Evolutionary conservation across 2,113 vertebrate genomes (phyloP), one percentile per base, ranked within the genome.

Genomic region (Rallus limicola): DNA sequence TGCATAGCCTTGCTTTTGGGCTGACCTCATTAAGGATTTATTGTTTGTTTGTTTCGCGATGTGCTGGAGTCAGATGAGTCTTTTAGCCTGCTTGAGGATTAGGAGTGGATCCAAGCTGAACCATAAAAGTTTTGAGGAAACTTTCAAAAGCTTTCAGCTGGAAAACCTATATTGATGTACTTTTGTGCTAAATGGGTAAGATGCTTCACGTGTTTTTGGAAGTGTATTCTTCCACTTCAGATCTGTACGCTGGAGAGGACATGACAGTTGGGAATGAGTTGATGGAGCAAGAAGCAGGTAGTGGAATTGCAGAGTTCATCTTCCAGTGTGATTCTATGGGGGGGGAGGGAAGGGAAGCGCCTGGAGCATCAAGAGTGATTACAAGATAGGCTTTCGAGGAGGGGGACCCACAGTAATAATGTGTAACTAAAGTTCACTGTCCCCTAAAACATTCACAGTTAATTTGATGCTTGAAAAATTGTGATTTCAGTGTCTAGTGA

Each of bases 391-490:
- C 20, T 85, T 96, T 50, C 65, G 65, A 86, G 87, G 80, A 86
- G 82, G 59, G n/a, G 74, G 44, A 81, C 77, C 26, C 67, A 15
- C 38, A 72, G 65, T 91, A 90, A 78, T 91, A 94, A 83, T 53
- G 40, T 21, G 31, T 72, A 88, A 69, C 77, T 83, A 26, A 82
- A 81, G 86, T 50, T 84, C 68, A 46, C 56, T 50, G 33, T 94
- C 88, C 67, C 82, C 89, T 92, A 46, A 76, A 90, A 91, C 3
- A 33, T 91, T 88, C 60, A 59, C 55, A 85, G 81, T 70, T 95
- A 91, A 95, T 92, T 94, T 93, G 71, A 71, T 94, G 74, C 90
- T 93, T 96, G 87, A 93, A 91, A 95, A 95, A 94, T 86, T 87
- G 80, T 93, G 74, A 97, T 92, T 86, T 91, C 80, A 93, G 84